Evolutionary conservation across 2,113 vertebrate species (phyloP).

Genomic region (Dipodomys stephensi): DNA sequence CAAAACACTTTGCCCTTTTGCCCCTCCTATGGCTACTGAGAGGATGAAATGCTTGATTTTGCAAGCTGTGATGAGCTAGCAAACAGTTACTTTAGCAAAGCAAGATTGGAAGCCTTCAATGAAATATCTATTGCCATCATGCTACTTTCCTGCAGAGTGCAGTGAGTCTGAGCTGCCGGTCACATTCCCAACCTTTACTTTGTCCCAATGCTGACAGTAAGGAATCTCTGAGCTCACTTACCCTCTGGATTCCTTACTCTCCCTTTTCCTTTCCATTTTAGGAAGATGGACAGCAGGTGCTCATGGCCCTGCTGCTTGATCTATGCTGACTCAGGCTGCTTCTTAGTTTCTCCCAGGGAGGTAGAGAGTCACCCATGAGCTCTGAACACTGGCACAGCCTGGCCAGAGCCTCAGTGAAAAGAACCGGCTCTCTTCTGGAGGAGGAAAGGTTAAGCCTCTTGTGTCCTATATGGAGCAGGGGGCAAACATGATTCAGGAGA

Average conservation of each 20-base stretch:
- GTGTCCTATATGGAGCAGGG: background rate
- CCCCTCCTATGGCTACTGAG: background rate
- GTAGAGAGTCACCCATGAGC: background rate
- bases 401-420: background rate
- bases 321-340: slow-evolving; percentile 67
- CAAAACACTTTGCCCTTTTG: background rate
- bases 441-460: background rate
- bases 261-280: slow-evolving; percentile 83
- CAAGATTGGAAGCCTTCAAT: background rate
- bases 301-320: slow-evolving; percentile 13
- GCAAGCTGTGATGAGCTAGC: background rate
- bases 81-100: background rate
- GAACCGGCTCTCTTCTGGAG: background rate
- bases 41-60: slow-evolving; percentile 42
- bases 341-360: slow-evolving; percentile 6
- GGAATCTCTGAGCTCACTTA: slow-evolving; percentile 28
- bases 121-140: background rate
- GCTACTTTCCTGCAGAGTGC: background rate
- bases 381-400: background rate
- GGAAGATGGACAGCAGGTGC: slow-evolving; percentile 84
- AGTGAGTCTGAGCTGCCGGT: background rate
- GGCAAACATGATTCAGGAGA: background rate
- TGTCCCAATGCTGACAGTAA: slow-evolving; percentile 46
- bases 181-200: slow-evolving; percentile 23
- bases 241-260: slow-evolving; percentile 29